These are phyloP conservation scores for Apocrypta bakeri DNA, from an alignment of 1,140 invertebrate genomes.

Conservation along the genomic window DNA sequence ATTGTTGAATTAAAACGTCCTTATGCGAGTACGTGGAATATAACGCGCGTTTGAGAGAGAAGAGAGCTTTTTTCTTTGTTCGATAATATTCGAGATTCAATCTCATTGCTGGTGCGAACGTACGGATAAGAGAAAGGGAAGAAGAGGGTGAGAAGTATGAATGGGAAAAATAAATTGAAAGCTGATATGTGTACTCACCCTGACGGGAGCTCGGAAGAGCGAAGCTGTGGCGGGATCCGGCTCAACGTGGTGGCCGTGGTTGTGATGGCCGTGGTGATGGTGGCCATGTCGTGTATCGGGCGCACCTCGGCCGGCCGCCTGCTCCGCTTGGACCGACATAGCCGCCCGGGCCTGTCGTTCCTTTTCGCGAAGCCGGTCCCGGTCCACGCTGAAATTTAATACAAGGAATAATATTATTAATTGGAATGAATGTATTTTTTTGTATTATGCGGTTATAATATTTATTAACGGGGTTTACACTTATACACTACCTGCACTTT, in stretches of 20 bases:
- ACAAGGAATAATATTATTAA: slow-evolving; percentile 57
- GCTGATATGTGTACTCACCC: slow-evolving; percentile 60
- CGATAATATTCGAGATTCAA: no score
- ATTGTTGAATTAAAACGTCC: no score
- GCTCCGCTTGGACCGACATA: slow-evolving; percentile 80
- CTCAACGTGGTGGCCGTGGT: slow-evolving; percentile 62
- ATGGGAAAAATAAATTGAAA: neutral
- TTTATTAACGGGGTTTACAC: no score
- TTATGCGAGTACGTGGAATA: no score
- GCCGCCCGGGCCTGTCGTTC: slow-evolving; percentile 83
- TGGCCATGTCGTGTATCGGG: slow-evolving; percentile 76
- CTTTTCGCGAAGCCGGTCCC: slow-evolving; percentile 82
- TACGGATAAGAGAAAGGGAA: no score
- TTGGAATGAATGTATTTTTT: neutral
- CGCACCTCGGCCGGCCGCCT: slow-evolving; percentile 75
- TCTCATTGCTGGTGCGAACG: no score
- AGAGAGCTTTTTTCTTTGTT: no score
- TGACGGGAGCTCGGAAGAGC: slow-evolving; percentile 68
- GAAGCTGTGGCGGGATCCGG: slow-evolving; percentile 57
- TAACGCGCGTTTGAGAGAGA: no score
- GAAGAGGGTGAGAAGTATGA: neutral
- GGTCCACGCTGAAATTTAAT: slow-evolving; percentile 79
- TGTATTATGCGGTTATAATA: no score
- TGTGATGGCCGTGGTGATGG: slow-evolving; percentile 68
- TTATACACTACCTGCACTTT: no score